A percentile compares a stretch with the other conserved stretches of the same genome.
Evolutionary conservation across 2,797 vertebrate genomes (phyloP).

Genomic region (Tympanoctomys barrerae): DNA sequence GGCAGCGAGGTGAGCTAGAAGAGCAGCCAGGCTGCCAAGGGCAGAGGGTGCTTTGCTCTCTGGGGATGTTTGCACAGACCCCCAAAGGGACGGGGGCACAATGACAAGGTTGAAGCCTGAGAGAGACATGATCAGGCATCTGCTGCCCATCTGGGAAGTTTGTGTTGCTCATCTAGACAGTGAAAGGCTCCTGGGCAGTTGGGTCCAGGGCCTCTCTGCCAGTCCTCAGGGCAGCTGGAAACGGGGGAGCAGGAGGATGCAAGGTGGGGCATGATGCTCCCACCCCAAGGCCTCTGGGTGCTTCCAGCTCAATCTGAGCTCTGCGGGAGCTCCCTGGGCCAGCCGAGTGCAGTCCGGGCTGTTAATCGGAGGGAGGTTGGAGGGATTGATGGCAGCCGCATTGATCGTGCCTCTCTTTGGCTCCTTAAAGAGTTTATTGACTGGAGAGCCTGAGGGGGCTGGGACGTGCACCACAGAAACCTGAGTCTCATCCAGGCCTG

Average conservation of each 20-base stretch:
- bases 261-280: neutral
- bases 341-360: neutral
- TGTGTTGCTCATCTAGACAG: neutral
- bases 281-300: neutral
- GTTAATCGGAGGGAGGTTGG: conserved; percentile 43
- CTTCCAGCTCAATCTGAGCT: conserved; percentile 61
- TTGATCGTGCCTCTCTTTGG: conserved; percentile 75
- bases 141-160: too few species aligned
- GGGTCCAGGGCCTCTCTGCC: neutral
- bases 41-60: neutral
- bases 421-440: conserved; percentile 82
- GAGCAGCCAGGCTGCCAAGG: neutral
- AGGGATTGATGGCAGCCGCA: conserved; percentile 66
- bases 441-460: conserved; percentile 35
- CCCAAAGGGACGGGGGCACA: neutral
- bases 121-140: neutral
- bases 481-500: neutral
- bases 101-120: neutral
- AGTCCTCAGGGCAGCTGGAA: rapidly evolving
- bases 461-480: neutral
- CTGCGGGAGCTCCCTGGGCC: neutral
- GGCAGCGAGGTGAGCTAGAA: neutral
- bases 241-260: neutral
- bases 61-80: neutral
- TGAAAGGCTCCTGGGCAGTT: neutral